A percentile compares a stretch with the other conserved stretches of the same genome.
Conservation (phyloP, 2,797 vertebrate genomes). For the Thaleichthys pacificus region DNA sequence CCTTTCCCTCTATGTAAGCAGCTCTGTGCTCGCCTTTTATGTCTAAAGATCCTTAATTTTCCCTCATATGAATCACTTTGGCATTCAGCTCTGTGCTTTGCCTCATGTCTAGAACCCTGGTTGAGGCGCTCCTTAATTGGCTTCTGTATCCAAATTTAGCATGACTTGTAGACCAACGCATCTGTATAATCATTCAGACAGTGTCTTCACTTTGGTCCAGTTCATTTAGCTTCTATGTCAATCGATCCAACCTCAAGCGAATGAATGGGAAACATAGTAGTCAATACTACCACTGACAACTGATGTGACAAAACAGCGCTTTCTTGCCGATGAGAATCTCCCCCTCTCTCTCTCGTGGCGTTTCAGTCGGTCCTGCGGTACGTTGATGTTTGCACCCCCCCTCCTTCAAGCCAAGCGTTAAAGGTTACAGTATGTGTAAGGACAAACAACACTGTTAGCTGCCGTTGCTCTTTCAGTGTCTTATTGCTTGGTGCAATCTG, state of each 20-base stretch:
- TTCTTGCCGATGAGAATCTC: neutral
- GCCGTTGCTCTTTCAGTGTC: neutral
- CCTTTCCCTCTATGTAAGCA: conserved; percentile 62
- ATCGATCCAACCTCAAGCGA: conserved; percentile 35
- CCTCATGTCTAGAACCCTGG: conserved; percentile 36
- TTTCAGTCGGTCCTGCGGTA: neutral
- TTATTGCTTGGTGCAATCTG: neutral
- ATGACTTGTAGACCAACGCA: conserved; percentile 31
- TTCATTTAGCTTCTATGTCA: conserved; percentile 41
- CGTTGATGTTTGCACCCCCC: too few relatives aligned
- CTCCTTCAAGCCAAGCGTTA: too few relatives aligned
- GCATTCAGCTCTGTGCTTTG: conserved; percentile 32
- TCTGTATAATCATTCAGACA: conserved; percentile 35
- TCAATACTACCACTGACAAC: neutral
- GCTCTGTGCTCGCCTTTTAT: conserved; percentile 40
- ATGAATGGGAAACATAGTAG: conserved; percentile 7
- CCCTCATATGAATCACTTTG: conserved; percentile 63
- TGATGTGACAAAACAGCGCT: neutral
- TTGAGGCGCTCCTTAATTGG: conserved; percentile 63
- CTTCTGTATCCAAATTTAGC: conserved; percentile 59
- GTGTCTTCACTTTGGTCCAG: conserved; percentile 38
- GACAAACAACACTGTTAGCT: neutral
- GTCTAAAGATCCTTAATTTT: conserved; percentile 50
- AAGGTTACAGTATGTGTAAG: too few relatives aligned
- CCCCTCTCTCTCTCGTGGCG: neutral